Evolutionary conservation across 2,888 invertebrate species (phyloP), one percentile per base, ranked within the genome.

Genomic region (Troides helena): DNA sequence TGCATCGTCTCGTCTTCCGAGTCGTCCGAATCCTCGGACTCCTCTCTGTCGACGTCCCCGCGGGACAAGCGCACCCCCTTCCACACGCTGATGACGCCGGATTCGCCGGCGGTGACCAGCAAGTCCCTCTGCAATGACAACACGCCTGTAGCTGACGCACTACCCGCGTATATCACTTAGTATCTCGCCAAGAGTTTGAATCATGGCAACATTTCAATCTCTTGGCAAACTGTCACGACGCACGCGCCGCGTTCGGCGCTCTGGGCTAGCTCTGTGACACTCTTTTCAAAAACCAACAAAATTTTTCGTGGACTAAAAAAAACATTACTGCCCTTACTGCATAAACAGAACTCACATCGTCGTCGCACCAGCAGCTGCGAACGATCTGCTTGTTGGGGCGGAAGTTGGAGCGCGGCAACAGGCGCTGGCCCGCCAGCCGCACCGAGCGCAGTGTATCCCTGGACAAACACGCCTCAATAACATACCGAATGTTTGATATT

Each of bases 91-190:
- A 97, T 77, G 59, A 94, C 85, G 18, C 96, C 95, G n/a, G 93
- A 85, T 88, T 97, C 97, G 5, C 97, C 97, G 25, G 95, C 95
- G 14, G 96, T 96, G 72, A 96, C 81, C 62, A 96, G 82, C 25
- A 94, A 73, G 74, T 95, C 94, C 39, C 88, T 90, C 95, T 96
- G 83, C 18, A 70, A 68, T 18, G 57, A 39, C 10, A 10, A 39
- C 39, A 39, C 39, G 30, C 30, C 30, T 30, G 30, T 30, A 30
- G 30, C 30, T 30, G 4, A 30, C 30, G 30, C 30, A 30, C 30
- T 30, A 30, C 30, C 30, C 30, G 3, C 30, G 30, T 30, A 30
- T 30, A 30, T 30, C 3, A 3, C 3, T 30, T 0, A 30, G 5
- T 30, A 30, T 4, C 30, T 30, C 4, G 30, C 30, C 30, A 7